Conservation (phyloP, 2,797 vertebrate species). For the Siniperca scherzeri region DNA sequence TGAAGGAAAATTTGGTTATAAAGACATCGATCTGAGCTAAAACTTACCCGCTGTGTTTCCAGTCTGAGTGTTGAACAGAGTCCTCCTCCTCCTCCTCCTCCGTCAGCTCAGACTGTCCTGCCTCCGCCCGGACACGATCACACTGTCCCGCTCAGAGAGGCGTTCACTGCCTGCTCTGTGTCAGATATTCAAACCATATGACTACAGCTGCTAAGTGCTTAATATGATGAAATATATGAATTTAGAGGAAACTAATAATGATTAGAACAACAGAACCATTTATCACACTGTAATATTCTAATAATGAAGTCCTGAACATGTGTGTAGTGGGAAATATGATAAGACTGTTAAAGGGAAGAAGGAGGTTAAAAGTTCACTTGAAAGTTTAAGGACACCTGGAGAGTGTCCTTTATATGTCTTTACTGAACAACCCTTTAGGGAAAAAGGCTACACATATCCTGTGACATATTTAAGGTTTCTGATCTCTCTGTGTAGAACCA, state of each 20-base stretch:
- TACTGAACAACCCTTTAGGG: background rate
- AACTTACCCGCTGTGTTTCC: constrained; percentile 52
- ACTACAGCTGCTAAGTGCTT: background rate
- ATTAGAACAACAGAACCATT: background rate
- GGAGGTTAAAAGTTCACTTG: background rate
- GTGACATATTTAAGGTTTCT: background rate
- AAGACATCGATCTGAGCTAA: constrained; percentile 6
- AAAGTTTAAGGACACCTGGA: background rate
- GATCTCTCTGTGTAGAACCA: background rate
- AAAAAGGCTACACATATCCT: background rate
- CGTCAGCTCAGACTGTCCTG: constrained; percentile 9
- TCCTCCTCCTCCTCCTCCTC: constrained; percentile 30
- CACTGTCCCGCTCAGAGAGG: constrained; percentile 29
- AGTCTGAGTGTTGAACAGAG: constrained; percentile 19
- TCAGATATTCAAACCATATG: constrained; percentile 27
- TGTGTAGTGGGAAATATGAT: background rate
- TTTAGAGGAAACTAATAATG: background rate
- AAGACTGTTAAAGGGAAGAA: background rate
- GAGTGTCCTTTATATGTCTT: background rate
- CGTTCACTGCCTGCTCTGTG: constrained; percentile 57
- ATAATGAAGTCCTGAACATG: background rate
- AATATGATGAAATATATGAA: background rate
- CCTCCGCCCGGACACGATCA: constrained; percentile 33
- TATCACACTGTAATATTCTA: background rate
- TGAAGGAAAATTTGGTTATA: background rate